Conservation (phyloP, 2,113 vertebrate genomes). For the Myotis yumanensis region DNA sequence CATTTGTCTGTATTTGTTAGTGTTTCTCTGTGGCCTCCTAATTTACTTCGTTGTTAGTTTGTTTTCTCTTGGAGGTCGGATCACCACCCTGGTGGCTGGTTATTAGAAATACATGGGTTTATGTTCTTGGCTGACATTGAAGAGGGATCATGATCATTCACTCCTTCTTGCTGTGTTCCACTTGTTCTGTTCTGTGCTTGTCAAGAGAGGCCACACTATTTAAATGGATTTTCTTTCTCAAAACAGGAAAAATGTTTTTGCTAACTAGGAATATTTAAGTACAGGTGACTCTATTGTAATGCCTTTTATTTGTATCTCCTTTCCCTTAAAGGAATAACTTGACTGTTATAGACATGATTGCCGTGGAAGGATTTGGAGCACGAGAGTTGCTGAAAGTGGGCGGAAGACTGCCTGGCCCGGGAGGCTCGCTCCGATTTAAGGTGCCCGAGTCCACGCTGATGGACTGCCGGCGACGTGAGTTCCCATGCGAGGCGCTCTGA, state of each 20-base stretch:
- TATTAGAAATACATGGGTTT: background rate
- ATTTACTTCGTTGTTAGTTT: background rate
- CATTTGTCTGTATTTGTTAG: background rate
- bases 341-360: conserved; percentile 93
- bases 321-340: conserved; percentile 91
- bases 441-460: conserved; percentile 97
- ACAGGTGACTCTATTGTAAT: background rate
- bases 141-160: rapidly evolving
- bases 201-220: background rate
- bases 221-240: background rate
- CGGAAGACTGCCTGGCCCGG: conserved; percentile 92
- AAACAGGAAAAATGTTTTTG: background rate
- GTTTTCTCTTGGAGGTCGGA: background rate
- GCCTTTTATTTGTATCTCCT: background rate
- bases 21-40: background rate
- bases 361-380: conserved; percentile 92
- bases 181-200: background rate
- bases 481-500: rapidly evolving
- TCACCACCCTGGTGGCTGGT: background rate
- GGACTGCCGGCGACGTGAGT: conserved; percentile 96
- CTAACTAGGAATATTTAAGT: background rate
- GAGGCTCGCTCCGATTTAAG: conserved; percentile 95
- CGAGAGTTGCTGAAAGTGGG: conserved; percentile 94
- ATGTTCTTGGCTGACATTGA: background rate
- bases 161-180: rapidly evolving